A percentile compares a stretch with the other conserved stretches of the same genome.
Conservation (phyloP, 2,888 invertebrate species). For the Crioceris asparagi region DNA sequence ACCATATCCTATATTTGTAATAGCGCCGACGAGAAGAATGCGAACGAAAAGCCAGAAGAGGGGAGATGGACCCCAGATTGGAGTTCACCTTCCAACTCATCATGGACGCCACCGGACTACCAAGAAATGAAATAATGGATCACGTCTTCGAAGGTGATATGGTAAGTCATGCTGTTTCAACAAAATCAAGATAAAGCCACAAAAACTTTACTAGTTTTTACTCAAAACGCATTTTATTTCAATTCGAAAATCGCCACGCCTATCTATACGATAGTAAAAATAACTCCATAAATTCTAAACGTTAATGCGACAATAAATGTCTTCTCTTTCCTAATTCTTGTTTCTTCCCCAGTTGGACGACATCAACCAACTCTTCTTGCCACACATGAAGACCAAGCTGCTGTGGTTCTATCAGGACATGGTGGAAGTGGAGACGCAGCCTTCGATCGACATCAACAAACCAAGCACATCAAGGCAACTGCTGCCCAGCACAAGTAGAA, state of each 20-base stretch:
- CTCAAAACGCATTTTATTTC: too few relatives aligned
- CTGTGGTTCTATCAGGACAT: constrained; percentile 86
- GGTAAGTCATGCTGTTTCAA: constrained; percentile 42
- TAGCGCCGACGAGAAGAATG: constrained; percentile 79
- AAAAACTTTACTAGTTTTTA: too few relatives aligned
- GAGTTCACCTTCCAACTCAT: constrained; percentile 84
- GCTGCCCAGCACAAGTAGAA: constrained; percentile 33
- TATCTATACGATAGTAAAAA: too few relatives aligned
- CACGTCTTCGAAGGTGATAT: constrained; percentile 84
- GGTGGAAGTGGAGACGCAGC: constrained; percentile 42
- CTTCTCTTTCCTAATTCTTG: neutral
- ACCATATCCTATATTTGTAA: constrained; percentile 6
- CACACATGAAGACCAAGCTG: constrained; percentile 74
- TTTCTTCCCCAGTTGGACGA: constrained; percentile 58
- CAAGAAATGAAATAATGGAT: constrained; percentile 79
- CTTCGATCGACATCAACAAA: constrained; percentile 27
- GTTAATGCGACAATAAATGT: too few relatives aligned
- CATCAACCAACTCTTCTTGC: constrained; percentile 76
- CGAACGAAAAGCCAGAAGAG: constrained; percentile 79
- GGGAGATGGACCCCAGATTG: constrained; percentile 86
- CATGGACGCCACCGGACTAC: constrained; percentile 72
- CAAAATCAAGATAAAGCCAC: too few relatives aligned
- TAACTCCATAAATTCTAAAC: too few relatives aligned
- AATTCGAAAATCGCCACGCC: too few relatives aligned
- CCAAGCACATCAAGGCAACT: constrained; percentile 30